Base-by-base conservation (phyloP, 1,140 invertebrate species). In the Palaemon carinicauda region DNA sequence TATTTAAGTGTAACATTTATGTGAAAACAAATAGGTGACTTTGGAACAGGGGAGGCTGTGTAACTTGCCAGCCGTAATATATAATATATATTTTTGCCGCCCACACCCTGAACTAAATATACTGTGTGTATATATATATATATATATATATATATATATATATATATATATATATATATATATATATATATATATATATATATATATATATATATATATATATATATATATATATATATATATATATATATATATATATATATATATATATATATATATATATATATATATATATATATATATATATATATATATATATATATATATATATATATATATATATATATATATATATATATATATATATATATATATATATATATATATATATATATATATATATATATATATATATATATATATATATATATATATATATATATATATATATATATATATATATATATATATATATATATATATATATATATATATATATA, bases 161-260 rank as follows among this genome's bases (percentile, higher is more conserved):
- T 75, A 75, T 75, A 75, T 75, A 75, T 75, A 75, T 75, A 75
- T 75, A 75, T 75, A 75, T 75, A 75, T 31, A 75, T 75, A 75
- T 75, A 75, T 75, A 75, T 75, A 75, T 75, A 75, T 75, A 75
- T 75, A 75, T 75, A 75, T 75, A 75, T 75, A 75, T 75, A 75
- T 75, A 75, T 75, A 75, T 75, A 75, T 75, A 75, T 75, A 75
- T 75, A 75, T 75, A 75, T 75, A 75, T 75, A 75, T 75, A 75
- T 75, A 75, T 75, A 75, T 75, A 75, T 75, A 75, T 75, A 75
- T 75, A 41, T 75, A 75, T 75, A 29, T 75, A 27, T 75, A 31
- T 33, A 41, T 19, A 4, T 50, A 41, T 50, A 41, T 41, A 33
- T 7, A 24, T 31, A 15, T 41, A 33, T 33, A 41, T 41, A 77